These are phyloP conservation scores for Lithophane ornitopus DNA, from an alignment of 2,888 invertebrate species.

Conservation along the genomic window DNA sequence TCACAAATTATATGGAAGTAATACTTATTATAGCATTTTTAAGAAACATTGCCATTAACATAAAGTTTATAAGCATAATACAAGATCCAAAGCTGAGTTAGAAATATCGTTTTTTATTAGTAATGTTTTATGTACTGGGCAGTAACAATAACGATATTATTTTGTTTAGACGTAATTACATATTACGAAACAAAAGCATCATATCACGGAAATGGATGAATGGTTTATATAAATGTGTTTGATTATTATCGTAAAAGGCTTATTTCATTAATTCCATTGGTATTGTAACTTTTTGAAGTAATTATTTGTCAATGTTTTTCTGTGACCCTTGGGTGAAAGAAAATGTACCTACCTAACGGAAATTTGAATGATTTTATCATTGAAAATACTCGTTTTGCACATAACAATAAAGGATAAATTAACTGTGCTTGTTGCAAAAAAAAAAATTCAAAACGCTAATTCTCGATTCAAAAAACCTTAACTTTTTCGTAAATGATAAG, in stretches of 20 bases:
- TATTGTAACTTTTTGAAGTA: conserved; percentile 18
- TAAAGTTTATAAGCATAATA: neutral
- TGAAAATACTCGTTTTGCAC: neutral
- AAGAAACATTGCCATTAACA: neutral
- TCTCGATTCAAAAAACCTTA: neutral
- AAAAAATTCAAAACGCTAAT: neutral
- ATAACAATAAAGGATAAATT: neutral
- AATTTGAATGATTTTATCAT: neutral
- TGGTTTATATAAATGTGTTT: conserved; percentile 14
- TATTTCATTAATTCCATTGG: conserved; percentile 19
- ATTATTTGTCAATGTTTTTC: conserved; percentile 15
- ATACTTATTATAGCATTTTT: neutral
- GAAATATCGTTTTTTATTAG: neutral
- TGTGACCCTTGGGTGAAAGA: neutral
- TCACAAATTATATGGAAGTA: neutral
- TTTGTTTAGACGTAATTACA: conserved; percentile 5
- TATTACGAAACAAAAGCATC: conserved; percentile 21
- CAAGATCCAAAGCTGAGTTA: neutral
- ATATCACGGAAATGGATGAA: conserved; percentile 4
- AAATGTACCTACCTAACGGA: neutral
- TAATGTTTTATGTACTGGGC: neutral
- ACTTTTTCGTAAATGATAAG: neutral
- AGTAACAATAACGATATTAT: conserved; percentile 13
- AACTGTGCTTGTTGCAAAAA: neutral
- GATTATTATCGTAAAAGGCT: conserved; percentile 25